Base-by-base conservation (phyloP, 2,113 vertebrate genomes). In the Chaetops frenatus region DNA sequence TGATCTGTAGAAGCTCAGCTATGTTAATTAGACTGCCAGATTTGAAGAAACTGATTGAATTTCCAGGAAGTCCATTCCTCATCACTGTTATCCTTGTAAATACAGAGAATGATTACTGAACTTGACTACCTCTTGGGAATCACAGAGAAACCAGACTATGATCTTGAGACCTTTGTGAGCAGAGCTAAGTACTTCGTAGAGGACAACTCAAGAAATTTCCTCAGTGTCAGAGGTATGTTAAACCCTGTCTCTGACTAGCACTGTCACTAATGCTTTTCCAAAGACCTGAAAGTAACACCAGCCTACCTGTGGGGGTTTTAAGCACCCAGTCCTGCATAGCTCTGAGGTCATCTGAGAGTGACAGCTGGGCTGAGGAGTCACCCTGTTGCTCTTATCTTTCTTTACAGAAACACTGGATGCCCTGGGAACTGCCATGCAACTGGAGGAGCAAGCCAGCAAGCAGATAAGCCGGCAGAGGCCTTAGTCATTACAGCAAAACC, bases 381-480 rank as follows among this genome's bases (percentile, higher is more conserved):
- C 42, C 10, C 42, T 53, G 22, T 64, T 27, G 31, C 22, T 81
- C n/a, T 50, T 21, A 6, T 28, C 19, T 40, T 93, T 56, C 31
- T 64, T 90, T 91, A 44, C 90, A 98, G 98, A 98, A 84, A 96
- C 94, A 3, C 12, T 98, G 91, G 95, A 96, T 69, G 89, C 97
- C 88, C 90, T 98, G 88, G 96, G 54, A 14, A 56, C 96, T 62
- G 98, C 98, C 90, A 97, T 98, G 97, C 97, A 98, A 74, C 86
- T 96, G 81, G 98, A 98, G 66, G 98, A 98, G 24, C 98, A 98
- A 92, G 98, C 98, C 86, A 98, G 98, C 97, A 98, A 97, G 95
- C 97, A 98, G 81, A 97, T 98, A 31, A 97, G 65, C 65, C 36
- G 88, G 93, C 94, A 94, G 56, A 93, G 90, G 65, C 96, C 77